A percentile compares a stretch with the other conserved stretches of the same genome.
Conservation (phyloP, 1,140 invertebrate genomes). For the Liolophura sinensis region DNA sequence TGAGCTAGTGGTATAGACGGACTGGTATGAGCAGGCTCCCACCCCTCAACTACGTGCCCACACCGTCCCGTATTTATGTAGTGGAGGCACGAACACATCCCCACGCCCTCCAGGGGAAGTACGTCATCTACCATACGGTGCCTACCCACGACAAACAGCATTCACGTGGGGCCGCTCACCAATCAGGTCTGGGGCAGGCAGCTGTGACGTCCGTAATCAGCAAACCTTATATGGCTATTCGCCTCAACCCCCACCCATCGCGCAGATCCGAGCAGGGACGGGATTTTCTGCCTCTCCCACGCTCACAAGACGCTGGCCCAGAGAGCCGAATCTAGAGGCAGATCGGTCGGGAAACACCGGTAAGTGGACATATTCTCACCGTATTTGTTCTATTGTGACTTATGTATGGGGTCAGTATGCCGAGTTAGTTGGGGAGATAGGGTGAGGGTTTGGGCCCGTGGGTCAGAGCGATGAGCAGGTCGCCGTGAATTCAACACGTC, state of each 20-base stretch:
- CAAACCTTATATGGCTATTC: constrained; percentile 36
- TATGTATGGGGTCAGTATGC: too few relatives aligned
- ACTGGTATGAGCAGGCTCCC: background rate
- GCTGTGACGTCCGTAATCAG: constrained; percentile 25
- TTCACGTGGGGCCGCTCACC: constrained; percentile 41
- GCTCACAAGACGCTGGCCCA: too few relatives aligned
- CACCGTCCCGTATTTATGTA: constrained; percentile 7
- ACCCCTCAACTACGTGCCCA: background rate
- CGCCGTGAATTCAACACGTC: too few relatives aligned
- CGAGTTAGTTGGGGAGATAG: too few relatives aligned
- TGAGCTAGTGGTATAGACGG: too few relatives aligned
- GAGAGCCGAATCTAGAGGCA: too few relatives aligned
- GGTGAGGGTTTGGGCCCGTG: too few relatives aligned
- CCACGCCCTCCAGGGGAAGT: constrained; percentile 35
- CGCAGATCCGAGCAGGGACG: constrained; percentile 29
- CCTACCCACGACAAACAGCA: constrained; percentile 35
- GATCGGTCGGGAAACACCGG: too few relatives aligned
- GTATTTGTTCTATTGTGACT: too few relatives aligned
- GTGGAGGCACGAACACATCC: constrained; percentile 20
- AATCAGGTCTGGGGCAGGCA: constrained; percentile 34
- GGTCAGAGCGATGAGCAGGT: too few relatives aligned
- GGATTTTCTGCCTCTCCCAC: constrained; percentile 9
- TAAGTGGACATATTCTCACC: too few relatives aligned
- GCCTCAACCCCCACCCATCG: constrained; percentile 33
- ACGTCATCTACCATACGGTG: constrained; percentile 25